Evolutionary conservation across 2,797 vertebrate species (phyloP).

Genomic region (Masticophis lateralis): DNA sequence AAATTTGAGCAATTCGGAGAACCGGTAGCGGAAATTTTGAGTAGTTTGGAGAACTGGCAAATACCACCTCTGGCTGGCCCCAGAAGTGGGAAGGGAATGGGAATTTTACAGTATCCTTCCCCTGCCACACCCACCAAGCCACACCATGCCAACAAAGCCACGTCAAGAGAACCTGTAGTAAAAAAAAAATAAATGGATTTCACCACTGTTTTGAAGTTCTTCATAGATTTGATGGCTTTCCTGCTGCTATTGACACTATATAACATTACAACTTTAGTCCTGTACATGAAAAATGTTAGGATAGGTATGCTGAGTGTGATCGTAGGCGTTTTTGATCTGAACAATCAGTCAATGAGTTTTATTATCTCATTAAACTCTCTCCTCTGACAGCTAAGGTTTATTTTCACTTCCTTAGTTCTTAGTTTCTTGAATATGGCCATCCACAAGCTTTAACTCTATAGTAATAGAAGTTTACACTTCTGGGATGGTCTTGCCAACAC

Average conservation of each 20-base stretch:
- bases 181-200: too few species aligned
- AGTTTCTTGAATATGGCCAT: background rate
- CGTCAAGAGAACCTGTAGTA: too few species aligned
- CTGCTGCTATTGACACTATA: background rate
- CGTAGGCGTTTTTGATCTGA: background rate
- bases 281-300: background rate
- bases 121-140: too few species aligned
- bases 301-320: background rate
- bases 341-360: background rate
- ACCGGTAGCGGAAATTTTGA: too few species aligned
- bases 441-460: background rate
- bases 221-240: background rate
- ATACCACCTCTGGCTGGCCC: too few species aligned
- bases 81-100: too few species aligned
- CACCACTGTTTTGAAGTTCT: background rate
- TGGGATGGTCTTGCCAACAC: background rate
- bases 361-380: background rate
- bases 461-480: background rate
- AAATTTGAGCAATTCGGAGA: too few species aligned
- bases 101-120: too few species aligned
- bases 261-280: background rate
- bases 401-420: background rate
- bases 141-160: too few species aligned
- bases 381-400: background rate
- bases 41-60: too few species aligned